Base-by-base conservation (phyloP, 2,113 vertebrate genomes). In the Hipposideros armiger region DNA sequence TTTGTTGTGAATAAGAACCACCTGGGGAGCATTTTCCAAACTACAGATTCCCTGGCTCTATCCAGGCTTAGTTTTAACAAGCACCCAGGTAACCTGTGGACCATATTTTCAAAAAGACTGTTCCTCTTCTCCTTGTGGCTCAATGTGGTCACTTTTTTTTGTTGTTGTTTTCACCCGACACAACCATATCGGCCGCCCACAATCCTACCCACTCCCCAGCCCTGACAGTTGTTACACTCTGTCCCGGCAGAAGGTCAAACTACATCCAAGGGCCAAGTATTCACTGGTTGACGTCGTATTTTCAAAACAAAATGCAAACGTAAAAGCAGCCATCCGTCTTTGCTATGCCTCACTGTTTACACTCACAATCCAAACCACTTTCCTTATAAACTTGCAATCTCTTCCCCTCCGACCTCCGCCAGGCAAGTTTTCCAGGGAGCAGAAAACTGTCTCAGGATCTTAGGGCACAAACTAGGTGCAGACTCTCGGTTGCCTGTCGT, bases 221-320 rank as follows among this genome's bases (percentile, higher is more conserved):
- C 52, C 52, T n/a, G 56, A 72, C 84, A 70, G 26, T n/a, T 50
- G 32, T 91, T 17, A 73, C 14, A 32, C 42, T 42, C 20, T 40
- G 92, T 95, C 84, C 97, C 47, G 0, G 50, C 50, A 78, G 76
- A 94, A 95, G 92, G 85, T 96, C 95, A 94, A 91, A 45, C 66
- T 19, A 60, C 52, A 93, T 66, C 56, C 54, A 62, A 92, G 45
- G 32, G 88, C 95, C 95, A 94, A 91, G 76, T 45, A 47, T 94
- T 90, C 95, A 94, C 86, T 93, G 19, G 66, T 81, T 87, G 84
- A 82, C 84, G 82, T 58, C 84, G 32, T 78, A 56, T 85, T 96
- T 96, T 84, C 91, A 92, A 96, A 98, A 97, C 91, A 95, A 90
- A 89, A 94, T 50, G 16, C 92, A 90, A 69, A 89, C 1, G 24